Conservation (phyloP, 2,113 vertebrate genomes). For the Sula dactylatra region DNA sequence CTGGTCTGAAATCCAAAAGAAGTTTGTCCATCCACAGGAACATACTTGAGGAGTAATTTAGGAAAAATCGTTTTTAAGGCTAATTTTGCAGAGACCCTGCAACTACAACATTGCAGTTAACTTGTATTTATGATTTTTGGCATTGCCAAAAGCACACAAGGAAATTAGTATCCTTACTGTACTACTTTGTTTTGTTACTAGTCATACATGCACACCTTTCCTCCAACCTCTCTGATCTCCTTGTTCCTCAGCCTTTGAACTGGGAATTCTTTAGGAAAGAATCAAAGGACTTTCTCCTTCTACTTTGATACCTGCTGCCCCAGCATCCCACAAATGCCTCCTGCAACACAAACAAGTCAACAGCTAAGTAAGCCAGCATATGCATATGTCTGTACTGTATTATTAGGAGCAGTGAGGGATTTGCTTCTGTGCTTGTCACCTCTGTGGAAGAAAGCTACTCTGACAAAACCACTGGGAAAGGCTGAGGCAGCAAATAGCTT, state of each 20-base stretch:
- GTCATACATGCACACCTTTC: background rate
- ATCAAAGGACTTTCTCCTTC: background rate
- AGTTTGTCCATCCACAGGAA: background rate
- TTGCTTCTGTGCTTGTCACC: background rate
- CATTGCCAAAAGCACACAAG: background rate
- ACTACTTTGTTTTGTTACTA: background rate
- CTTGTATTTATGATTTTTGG: background rate
- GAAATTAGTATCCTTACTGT: background rate
- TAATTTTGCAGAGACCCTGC: background rate
- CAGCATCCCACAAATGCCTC: background rate
- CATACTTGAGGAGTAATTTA: background rate
- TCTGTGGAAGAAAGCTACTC: background rate
- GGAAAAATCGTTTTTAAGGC: background rate
- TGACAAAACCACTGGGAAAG: background rate
- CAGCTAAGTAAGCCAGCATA: background rate
- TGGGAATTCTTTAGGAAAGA: background rate
- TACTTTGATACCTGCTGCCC: background rate
- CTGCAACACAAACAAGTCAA: background rate
- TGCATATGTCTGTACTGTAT: background rate
- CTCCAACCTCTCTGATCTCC: background rate
- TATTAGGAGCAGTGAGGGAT: background rate
- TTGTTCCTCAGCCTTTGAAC: background rate
- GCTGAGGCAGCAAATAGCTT: background rate
- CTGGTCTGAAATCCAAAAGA: background rate
- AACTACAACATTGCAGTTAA: background rate